These are phyloP conservation scores for Anthoscopus minutus DNA, from an alignment of 2,113 vertebrate genomes.

Conservation along the genomic window DNA sequence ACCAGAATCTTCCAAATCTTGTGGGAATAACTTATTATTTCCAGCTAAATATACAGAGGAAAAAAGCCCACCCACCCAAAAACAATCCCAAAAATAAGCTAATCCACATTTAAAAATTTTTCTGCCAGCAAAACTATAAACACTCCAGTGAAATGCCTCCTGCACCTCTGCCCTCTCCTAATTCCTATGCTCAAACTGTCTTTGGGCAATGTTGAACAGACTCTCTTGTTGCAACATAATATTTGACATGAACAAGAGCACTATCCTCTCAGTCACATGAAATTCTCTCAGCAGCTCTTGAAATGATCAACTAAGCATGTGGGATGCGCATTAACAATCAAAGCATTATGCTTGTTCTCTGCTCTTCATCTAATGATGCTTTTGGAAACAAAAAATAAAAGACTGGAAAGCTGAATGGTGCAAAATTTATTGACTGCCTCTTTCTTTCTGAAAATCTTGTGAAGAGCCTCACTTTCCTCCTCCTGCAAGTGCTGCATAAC, in stretches of 20 bases:
- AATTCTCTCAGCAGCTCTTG: neutral
- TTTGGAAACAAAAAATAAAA: neutral
- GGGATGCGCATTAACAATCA: slow-evolving; percentile 7
- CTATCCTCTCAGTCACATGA: neutral
- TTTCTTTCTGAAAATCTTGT: neutral
- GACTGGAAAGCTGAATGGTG: neutral
- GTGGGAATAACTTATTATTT: neutral
- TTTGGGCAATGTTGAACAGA: neutral
- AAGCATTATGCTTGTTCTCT: slow-evolving; percentile 22
- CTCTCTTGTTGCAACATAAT: neutral
- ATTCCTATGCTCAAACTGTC: neutral
- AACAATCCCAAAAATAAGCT: neutral
- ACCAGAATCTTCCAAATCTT: neutral
- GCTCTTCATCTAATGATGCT: neutral
- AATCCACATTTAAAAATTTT: neutral
- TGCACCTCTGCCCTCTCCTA: neutral
- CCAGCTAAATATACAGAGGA: neutral
- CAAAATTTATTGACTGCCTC: neutral
- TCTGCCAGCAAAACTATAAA: neutral
- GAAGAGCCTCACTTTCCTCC: neutral
- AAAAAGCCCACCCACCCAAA: neutral
- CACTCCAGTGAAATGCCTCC: neutral
- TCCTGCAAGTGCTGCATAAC: fast-evolving
- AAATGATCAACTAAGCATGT: neutral
- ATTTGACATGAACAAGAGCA: neutral